phyloP scores from a whole-genome alignment of 1,140 invertebrate species.

The Sycophaga agraensis region DNA sequence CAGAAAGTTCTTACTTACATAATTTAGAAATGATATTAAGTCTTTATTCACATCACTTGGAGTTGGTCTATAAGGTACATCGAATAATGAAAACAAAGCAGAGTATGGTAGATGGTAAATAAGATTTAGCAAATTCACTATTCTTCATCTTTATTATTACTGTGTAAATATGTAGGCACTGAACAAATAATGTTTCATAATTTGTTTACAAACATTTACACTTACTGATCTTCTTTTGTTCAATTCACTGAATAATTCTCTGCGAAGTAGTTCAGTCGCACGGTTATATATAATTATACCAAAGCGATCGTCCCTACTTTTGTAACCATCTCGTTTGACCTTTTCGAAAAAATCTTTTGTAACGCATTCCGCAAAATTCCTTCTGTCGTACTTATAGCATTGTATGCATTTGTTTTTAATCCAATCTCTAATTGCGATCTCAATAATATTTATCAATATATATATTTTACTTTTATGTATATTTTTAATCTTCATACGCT shows the following conservation, averaged over 20 bases:
- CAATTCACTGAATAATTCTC: constrained; percentile 49
- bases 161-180: constrained; percentile 60
- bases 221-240: constrained; percentile 51
- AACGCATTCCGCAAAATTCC: constrained; percentile 14
- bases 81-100: constrained; percentile 14
- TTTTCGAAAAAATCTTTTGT: constrained; percentile 26
- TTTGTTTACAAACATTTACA: constrained; percentile 60
- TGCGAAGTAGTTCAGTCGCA: constrained; percentile 38
- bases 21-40: constrained; percentile 13
- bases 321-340: constrained; percentile 36
- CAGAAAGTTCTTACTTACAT: constrained; percentile 6
- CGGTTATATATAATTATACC: background rate
- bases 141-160: constrained; percentile 58
- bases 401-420: constrained; percentile 45
- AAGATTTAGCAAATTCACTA: constrained; percentile 42
- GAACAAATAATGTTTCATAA: constrained; percentile 60
- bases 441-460: constrained; percentile 53
- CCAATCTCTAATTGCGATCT: constrained; percentile 51
- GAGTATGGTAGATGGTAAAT: constrained; percentile 7
- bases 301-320: constrained; percentile 34
- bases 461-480: constrained; percentile 33
- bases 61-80: constrained; percentile 1
- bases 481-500: constrained; percentile 50
- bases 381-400: constrained; percentile 37
- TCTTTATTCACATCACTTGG: constrained; percentile 6